These are phyloP conservation scores for Luperina nickerlii DNA, from an alignment of 2,888 invertebrate species.

Conservation along the genomic window DNA sequence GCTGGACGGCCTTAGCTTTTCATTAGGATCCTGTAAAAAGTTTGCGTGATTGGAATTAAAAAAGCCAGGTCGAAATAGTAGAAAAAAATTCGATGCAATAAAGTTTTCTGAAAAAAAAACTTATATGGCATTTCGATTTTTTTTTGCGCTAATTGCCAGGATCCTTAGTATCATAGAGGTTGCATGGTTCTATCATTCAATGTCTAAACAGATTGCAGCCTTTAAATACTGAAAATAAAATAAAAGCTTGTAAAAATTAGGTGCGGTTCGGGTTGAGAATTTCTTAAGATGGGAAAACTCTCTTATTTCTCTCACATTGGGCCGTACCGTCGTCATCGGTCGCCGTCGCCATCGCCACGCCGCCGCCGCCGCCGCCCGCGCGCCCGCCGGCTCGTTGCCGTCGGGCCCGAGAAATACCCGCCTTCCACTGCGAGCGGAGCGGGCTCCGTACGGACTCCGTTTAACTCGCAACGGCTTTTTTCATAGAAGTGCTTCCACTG, in stretches of 20 bases:
- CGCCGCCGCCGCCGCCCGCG: not conserved
- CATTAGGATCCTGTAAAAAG: not conserved
- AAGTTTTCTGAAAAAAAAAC: not conserved
- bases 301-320: not conserved
- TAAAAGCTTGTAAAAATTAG: not conserved
- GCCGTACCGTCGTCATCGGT: not conserved
- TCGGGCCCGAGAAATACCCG: not conserved
- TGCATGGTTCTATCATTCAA: not conserved
- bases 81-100: not conserved
- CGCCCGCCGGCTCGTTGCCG: slow-evolving; percentile 1
- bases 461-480: too few species aligned
- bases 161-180: not conserved
- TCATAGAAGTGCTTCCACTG: too few species aligned
- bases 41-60: not conserved
- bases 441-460: too few species aligned
- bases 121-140: not conserved
- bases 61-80: not conserved
- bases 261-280: not conserved
- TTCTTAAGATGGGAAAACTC: not conserved
- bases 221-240: not conserved
- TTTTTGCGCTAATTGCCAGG: not conserved
- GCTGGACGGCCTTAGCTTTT: not conserved
- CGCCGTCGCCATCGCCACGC: not conserved
- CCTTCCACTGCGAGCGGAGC: too few species aligned
- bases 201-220: not conserved